Conservation (phyloP, 2,888 invertebrate species). For the Lycophotia porphyrea region DNA sequence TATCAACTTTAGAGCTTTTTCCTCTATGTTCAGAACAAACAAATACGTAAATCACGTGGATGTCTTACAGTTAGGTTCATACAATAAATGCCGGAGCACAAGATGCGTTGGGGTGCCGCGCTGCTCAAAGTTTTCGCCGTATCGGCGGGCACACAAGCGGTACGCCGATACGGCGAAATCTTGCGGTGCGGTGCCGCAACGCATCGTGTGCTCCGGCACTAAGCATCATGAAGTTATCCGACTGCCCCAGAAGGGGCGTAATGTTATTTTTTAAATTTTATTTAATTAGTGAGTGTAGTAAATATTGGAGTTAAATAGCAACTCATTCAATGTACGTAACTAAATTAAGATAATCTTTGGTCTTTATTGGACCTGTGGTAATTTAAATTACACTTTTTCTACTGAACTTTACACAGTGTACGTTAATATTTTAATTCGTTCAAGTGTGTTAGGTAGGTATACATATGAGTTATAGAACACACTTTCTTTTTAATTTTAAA, state of each 20-base stretch:
- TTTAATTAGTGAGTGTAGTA: neutral
- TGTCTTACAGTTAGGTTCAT: neutral
- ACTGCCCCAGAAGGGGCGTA: neutral
- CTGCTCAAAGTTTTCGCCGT: no score
- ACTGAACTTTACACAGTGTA: neutral
- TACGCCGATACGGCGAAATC: no score
- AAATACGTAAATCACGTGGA: neutral
- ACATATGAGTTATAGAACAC: neutral
- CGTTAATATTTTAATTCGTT: neutral
- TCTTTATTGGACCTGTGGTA: constrained; percentile 50
- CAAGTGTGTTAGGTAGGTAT: neutral
- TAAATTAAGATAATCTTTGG: constrained; percentile 35
- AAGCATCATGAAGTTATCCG: neutral
- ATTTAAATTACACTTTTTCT: constrained; percentile 11
- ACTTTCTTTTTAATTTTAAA: neutral
- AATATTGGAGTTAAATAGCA: neutral
- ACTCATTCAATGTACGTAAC: constrained; percentile 31
- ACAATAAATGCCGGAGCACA: no score
- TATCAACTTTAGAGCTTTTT: neutral
- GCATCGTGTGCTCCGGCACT: no score
- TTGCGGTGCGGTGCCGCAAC: no score
- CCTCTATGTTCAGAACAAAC: neutral
- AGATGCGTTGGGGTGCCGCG: no score
- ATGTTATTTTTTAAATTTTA: neutral
- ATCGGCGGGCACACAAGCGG: no score